Base-by-base conservation (phyloP, 2,888 invertebrate genomes). In the Macropis europaea region DNA sequence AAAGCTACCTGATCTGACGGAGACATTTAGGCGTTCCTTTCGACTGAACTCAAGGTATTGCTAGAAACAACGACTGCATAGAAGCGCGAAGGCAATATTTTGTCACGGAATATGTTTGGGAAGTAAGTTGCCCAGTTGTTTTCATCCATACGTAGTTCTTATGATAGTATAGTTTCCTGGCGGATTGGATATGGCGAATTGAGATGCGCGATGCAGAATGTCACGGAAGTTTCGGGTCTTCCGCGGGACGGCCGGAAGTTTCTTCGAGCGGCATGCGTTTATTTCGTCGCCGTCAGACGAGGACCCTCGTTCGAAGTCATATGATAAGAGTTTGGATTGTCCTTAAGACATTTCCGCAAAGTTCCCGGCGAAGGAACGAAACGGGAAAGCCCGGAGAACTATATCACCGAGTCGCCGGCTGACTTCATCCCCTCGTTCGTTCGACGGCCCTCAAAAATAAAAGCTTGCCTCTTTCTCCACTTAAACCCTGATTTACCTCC, bases 261-360 rank as follows among this genome's bases (percentile, higher is more conserved):
- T 53, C 40, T 60, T 47, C 40, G 56, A 36, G 45, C 57, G 63
- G 32, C 36, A 26, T 22, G 56, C 62, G 63, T 61, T 62, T 60
- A 60, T 63, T 63, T 61, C 63, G 19, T 50, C 60, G 15, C 6
- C 15, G 24, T 36, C 54, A 50, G 62, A 68, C 62, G 69, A 67
- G 68, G 69, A 77, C 50, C 67, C 47, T 40, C 36, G 40, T 36
- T 47, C 30, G 48, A 48, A 30, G 54, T 34, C 68, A 42, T 48
- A 66, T 70, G 77, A 78, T 74, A 78, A 75, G 71, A 70, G 59
- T 60, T 52, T 9, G 59, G 56, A 74, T 71, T 66, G 71, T 71
- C 54, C 54, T n/a, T 36, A 54, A 70, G 61, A 34, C 50, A 47
- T 54, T 50, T 36, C 3, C n/a, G 40, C 11, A 2, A 61, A 71